Evolutionary conservation across 1,140 invertebrate genomes (phyloP), one percentile per base, ranked within the genome.

Genomic region (Lepidurus packardi): DNA sequence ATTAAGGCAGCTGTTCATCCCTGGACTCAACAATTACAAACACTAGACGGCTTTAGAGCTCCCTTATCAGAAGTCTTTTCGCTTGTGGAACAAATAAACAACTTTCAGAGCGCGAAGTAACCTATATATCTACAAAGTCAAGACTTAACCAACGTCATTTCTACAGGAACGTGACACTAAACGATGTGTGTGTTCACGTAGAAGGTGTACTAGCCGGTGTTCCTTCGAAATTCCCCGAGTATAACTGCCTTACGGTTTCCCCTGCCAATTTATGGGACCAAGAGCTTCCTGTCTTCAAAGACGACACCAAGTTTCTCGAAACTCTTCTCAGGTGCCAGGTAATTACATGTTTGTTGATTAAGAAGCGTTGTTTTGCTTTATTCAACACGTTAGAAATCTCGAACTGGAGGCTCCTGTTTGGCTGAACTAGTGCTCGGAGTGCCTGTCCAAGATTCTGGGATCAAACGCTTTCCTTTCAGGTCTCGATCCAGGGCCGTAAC

Each of bases 201-300:
- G 95, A 95, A 82, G 89, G 90, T 79, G 21, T 65, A 13, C 53
- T n/a, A 65, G 53, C 53, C 1, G 53, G 53, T n/a, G 89, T 93
- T 1, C 91, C 92, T 81, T 88, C 89, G 78, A 77, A 85, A 43
- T 83, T 97, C 42, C 96, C 96, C 0, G 92, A 97, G 84, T 97
- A 95, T 84, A 93, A 91, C 84, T 98, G 97, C 84, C 87, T 98
- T 0, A 85, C 96, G n/a, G 84, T 98, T 0, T 98, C 96, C 4
- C 96, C 97, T 0, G 94, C 94, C 0, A 97, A 96, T 86, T 87
- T 98, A 42, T 98, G 96, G 96, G 90, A 92, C 79, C 91, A 93
- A 83, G 93, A 94, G 84, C 85, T 90, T 7, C 89, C 92, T 81
- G 86, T 90, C 42, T 95, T 94, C 83, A 89, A 90, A 47, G 86